Conservation (phyloP, 2,113 vertebrate species). For the Delphinapterus leucas region DNA sequence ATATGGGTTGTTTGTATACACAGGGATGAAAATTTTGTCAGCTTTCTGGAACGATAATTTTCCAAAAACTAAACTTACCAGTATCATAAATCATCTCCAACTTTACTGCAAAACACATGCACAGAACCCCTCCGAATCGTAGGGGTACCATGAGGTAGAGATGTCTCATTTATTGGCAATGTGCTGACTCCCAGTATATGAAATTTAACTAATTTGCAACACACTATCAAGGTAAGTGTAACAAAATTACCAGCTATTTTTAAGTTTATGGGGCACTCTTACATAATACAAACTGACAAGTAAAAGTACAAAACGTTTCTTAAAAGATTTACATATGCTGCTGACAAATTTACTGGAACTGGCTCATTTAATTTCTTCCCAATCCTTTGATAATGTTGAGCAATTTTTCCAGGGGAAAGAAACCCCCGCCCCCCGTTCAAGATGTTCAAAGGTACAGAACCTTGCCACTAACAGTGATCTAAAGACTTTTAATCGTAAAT, state of each 20-base stretch:
- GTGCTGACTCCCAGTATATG: not conserved
- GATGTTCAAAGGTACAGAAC: not conserved
- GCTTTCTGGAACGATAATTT: not conserved
- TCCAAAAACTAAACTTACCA: not conserved
- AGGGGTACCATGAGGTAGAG: not conserved
- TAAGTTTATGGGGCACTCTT: not conserved
- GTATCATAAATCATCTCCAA: not conserved
- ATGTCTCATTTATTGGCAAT: not conserved
- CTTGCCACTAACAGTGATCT: not conserved
- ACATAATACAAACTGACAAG: fast-evolving
- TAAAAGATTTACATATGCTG: not conserved
- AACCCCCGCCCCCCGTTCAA: fast-evolving
- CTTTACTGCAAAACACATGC: not conserved
- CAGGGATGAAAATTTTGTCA: not conserved
- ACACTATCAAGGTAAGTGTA: not conserved
- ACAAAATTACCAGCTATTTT: not conserved
- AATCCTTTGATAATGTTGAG: not conserved
- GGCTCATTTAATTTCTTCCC: not conserved
- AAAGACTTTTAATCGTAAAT: not conserved
- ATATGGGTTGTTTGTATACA: not conserved
- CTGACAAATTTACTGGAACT: not conserved
- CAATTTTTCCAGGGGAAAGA: not conserved
- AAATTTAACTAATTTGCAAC: not conserved
- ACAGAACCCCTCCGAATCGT: not conserved
- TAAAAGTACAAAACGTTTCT: not conserved